A percentile compares a stretch with the other conserved stretches of the same genome.
Evolutionary conservation across 1,140 invertebrate genomes (phyloP).

Genomic region (Macrosteles quadrilineatus): DNA sequence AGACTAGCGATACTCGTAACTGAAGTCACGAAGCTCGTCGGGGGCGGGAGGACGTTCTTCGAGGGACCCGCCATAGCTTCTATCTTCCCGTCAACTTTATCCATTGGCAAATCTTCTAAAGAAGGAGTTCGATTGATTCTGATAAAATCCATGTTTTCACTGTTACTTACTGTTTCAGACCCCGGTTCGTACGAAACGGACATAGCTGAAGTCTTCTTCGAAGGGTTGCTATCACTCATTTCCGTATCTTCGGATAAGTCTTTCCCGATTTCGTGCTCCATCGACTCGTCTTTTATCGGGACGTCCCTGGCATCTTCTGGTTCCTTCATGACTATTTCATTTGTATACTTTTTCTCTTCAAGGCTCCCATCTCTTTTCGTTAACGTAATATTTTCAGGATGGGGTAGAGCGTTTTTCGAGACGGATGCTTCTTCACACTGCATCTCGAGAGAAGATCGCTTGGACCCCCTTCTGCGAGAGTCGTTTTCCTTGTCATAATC

Average conservation of each 20-base stretch:
- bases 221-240: slow-evolving; percentile 32
- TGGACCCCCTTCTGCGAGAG: background rate
- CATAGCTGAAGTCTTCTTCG: slow-evolving; percentile 33
- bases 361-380: background rate
- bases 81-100: slow-evolving; percentile 61
- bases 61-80: slow-evolving; percentile 44
- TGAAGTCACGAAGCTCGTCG: slow-evolving; percentile 75
- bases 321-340: slow-evolving; percentile 18
- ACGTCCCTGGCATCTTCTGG: slow-evolving; percentile 26
- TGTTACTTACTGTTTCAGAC: slow-evolving; percentile 25
- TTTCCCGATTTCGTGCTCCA: slow-evolving; percentile 22
- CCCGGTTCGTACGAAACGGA: slow-evolving; percentile 18
- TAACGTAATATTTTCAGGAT: background rate
- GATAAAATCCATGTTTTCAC: slow-evolving; percentile 32
- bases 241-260: slow-evolving; percentile 35
- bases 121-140: slow-evolving; percentile 73
- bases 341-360: background rate
- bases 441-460: slow-evolving; percentile 31
- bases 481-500: slow-evolving; percentile 14
- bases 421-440: slow-evolving; percentile 13
- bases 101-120: slow-evolving; percentile 76
- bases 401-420: slow-evolving; percentile 1
- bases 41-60: slow-evolving; percentile 52
- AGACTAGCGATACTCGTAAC: slow-evolving; percentile 83
- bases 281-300: background rate